phyloP scores from a whole-genome alignment of 2,888 invertebrate species.

The Coremacera marginata region DNA sequence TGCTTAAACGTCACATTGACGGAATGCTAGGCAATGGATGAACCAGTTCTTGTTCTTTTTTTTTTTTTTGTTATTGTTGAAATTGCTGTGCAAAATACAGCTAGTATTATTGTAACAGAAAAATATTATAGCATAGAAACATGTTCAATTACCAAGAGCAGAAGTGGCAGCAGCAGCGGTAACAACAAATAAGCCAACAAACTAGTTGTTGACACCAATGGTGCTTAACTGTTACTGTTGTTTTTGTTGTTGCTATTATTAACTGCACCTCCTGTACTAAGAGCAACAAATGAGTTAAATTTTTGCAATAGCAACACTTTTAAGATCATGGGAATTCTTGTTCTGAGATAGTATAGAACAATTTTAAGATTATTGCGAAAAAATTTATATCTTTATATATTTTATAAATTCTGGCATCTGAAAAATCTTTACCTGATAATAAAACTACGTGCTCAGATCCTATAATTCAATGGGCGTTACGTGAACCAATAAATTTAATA shows the following conservation, averaged over 20 bases:
- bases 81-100: not conserved
- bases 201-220: not conserved
- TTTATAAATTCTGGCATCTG: no score
- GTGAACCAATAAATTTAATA: no score
- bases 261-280: not conserved
- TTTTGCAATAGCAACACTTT: not conserved
- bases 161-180: not conserved
- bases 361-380: no score
- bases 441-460: no score
- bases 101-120: not conserved
- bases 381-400: no score
- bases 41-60: not conserved
- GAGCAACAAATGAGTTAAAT: not conserved
- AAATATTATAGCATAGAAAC: no score
- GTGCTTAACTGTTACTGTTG: not conserved
- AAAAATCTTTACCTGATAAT: no score
- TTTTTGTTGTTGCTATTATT: not conserved
- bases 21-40: not conserved
- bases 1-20: constrained; percentile 9
- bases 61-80: not conserved
- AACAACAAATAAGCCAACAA: not conserved
- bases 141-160: not conserved
- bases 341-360: no score
- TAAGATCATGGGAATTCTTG: no score
- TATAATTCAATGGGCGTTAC: no score